phyloP scores from a whole-genome alignment of 2,797 vertebrate genomes.

The Tachyglossus aculeatus region DNA sequence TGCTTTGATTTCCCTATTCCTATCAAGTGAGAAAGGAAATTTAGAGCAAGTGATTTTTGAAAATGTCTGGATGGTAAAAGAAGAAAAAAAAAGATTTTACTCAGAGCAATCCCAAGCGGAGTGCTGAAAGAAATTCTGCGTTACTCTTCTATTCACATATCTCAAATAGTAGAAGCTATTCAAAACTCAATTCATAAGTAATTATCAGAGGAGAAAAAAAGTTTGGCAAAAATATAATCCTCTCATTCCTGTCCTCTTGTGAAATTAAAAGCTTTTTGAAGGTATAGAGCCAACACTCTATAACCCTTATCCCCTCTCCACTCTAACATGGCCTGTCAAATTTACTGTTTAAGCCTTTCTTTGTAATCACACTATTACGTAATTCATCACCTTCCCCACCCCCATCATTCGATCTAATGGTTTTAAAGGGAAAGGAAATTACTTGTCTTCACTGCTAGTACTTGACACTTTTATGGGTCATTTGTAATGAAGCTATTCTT shows the following conservation, averaged over 20 bases:
- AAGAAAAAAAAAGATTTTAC: neutral
- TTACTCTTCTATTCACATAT: neutral
- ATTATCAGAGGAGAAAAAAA: neutral
- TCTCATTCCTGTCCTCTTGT: conserved; percentile 2
- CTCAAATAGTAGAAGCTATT: neutral
- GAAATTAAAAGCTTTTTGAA: conserved; percentile 45
- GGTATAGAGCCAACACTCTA: conserved; percentile 24
- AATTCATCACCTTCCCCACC: conserved; percentile 71
- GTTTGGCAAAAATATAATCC: conserved; percentile 6
- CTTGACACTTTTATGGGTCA: conserved; percentile 84
- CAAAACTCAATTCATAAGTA: neutral
- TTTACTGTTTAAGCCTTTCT: conserved; percentile 71
- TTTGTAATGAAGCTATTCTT: conserved; percentile 86
- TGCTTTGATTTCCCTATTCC: neutral
- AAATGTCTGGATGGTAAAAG: conserved; percentile 20
- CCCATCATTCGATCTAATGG: conserved; percentile 73
- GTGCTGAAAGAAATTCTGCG: neutral
- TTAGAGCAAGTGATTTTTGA: neutral
- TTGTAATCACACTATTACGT: conserved; percentile 72
- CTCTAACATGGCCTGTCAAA: conserved; percentile 65
- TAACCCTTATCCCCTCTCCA: conserved; percentile 46
- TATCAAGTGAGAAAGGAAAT: neutral
- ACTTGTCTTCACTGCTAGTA: conserved; percentile 79
- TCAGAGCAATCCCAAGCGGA: neutral
- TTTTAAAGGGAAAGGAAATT: conserved; percentile 80